Percentiles rank a stretch among this genome's conserved stretches.
Evolutionary conservation across 2,797 vertebrate species (phyloP).

Genomic region (Poecilia wingei): DNA sequence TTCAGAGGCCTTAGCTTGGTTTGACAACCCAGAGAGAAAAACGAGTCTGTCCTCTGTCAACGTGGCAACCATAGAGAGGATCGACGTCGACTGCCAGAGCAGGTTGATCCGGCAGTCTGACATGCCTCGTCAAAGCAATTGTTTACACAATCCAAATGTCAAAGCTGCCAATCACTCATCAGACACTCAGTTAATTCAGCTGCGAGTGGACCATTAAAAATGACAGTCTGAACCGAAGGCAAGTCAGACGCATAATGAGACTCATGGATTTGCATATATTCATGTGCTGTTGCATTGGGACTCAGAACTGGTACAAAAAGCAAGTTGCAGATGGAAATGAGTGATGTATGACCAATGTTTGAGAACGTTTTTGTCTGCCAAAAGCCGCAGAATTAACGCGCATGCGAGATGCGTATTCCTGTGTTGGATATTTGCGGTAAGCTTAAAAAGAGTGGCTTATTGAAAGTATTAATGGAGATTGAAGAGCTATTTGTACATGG

Average conservation of each 20-base stretch:
- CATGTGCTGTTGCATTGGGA: slow-evolving; percentile 64
- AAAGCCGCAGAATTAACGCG: slow-evolving; percentile 58
- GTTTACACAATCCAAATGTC: slow-evolving; percentile 69
- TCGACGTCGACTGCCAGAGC: slow-evolving; percentile 36
- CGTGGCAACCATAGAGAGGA: slow-evolving; percentile 24
- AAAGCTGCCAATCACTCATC: slow-evolving; percentile 71
- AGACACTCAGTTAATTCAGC: slow-evolving; percentile 56
- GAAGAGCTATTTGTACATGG: slow-evolving; percentile 24
- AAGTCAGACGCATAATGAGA: slow-evolving; percentile 58
- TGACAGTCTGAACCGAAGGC: slow-evolving; percentile 66
- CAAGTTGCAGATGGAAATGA: slow-evolving; percentile 63
- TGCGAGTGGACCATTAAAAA: slow-evolving; percentile 71
- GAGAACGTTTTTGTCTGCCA: slow-evolving; percentile 47
- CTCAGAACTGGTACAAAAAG: slow-evolving; percentile 46
- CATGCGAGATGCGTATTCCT: slow-evolving; percentile 33
- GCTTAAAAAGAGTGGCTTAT: slow-evolving; percentile 53
- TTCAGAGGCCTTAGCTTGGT: slow-evolving; percentile 13
- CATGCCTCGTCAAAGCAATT: slow-evolving; percentile 53
- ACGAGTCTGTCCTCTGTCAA: slow-evolving; percentile 35
- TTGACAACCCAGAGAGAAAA: slow-evolving; percentile 29
- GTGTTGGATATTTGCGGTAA: slow-evolving; percentile 38
- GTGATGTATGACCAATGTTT: slow-evolving; percentile 59
- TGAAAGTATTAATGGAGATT: slow-evolving; percentile 27
- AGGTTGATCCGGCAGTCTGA: slow-evolving; percentile 59
- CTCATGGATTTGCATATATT: slow-evolving; percentile 69